Conservation (phyloP, 2,888 invertebrate species). For the Dryobota labecula region DNA sequence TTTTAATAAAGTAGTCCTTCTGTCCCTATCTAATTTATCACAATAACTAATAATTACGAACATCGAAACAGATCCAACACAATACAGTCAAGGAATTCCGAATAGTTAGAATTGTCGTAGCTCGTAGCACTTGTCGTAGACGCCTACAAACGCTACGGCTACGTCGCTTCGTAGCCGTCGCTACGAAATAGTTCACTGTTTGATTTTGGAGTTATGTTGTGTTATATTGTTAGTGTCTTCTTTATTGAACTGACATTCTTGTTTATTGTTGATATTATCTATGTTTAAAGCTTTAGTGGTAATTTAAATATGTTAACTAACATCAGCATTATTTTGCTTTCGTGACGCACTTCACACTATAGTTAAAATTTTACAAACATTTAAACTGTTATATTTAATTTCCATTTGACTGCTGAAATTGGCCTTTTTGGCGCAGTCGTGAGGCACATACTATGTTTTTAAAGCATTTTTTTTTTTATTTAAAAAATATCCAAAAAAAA, state of each 20-base stretch:
- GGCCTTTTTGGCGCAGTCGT: too few species aligned
- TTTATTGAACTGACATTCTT: background rate
- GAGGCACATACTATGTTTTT: too few species aligned
- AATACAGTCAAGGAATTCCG: slow-evolving; percentile 32
- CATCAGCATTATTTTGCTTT: too few species aligned
- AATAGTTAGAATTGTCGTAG: slow-evolving; percentile 49
- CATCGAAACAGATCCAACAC: slow-evolving; percentile 14
- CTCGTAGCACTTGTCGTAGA: slow-evolving; percentile 59
- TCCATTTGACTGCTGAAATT: too few species aligned
- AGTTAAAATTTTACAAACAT: too few species aligned
- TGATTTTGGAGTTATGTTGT: slow-evolving; percentile 27
- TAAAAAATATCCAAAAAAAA: too few species aligned
- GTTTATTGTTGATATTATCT: background rate
- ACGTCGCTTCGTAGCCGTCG: slow-evolving; percentile 49
- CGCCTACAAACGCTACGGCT: slow-evolving; percentile 54
- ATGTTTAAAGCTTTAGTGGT: background rate
- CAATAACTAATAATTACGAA: slow-evolving; percentile 11
- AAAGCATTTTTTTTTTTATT: too few species aligned
- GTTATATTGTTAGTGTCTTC: slow-evolving; percentile 16
- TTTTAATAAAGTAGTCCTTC: slow-evolving; percentile 19
- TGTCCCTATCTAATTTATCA: slow-evolving; percentile 23
- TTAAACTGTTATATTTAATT: too few species aligned
- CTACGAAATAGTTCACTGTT: slow-evolving; percentile 44
- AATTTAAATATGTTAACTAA: too few species aligned
- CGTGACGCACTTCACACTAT: too few species aligned